Conservation (phyloP, 2,888 invertebrate genomes). For the Nemapogon koenigi region DNA sequence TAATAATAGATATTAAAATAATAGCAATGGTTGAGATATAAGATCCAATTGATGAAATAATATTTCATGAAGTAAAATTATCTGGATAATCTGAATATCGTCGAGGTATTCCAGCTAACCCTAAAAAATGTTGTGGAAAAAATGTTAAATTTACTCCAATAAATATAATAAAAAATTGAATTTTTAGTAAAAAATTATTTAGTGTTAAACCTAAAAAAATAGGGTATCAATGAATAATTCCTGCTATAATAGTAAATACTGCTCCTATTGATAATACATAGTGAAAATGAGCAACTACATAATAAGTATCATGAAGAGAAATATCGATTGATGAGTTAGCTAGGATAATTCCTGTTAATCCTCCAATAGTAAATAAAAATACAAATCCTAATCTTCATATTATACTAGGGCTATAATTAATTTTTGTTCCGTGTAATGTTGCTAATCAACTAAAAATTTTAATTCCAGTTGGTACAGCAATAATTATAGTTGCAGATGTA, state of each 20-base stretch:
- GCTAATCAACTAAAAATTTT: conserved; percentile 82
- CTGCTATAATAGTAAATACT: conserved; percentile 79
- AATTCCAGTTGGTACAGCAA: conserved; percentile 85
- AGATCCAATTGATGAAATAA: conserved; percentile 72
- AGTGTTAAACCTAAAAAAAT: conserved; percentile 68
- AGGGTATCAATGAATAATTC: conserved; percentile 75
- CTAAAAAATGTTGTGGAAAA: conserved; percentile 78
- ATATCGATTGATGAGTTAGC: conserved; percentile 81
- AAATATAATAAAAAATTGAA: conserved; percentile 76
- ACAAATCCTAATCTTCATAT: conserved; percentile 78
- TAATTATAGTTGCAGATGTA: conserved; percentile 85
- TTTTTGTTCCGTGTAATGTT: conserved; percentile 69
- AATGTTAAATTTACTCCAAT: conserved; percentile 81
- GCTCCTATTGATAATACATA: conserved; percentile 83
- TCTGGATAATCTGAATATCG: conserved; percentile 79
- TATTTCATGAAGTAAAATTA: conserved; percentile 70
- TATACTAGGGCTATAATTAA: conserved; percentile 64
- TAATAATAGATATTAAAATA: conserved; percentile 65
- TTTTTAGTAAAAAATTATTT: conserved; percentile 67
- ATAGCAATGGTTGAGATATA: conserved; percentile 66
- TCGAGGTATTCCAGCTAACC: conserved; percentile 68
- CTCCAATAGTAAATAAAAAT: conserved; percentile 79
- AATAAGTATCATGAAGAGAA: conserved; percentile 82
- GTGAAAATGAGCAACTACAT: conserved; percentile 84
- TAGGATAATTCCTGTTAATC: conserved; percentile 71